A percentile compares a stretch with the other conserved stretches of the same genome.
Conservation (phyloP, 2,888 invertebrate species). For the Euzetes globulus region DNA sequence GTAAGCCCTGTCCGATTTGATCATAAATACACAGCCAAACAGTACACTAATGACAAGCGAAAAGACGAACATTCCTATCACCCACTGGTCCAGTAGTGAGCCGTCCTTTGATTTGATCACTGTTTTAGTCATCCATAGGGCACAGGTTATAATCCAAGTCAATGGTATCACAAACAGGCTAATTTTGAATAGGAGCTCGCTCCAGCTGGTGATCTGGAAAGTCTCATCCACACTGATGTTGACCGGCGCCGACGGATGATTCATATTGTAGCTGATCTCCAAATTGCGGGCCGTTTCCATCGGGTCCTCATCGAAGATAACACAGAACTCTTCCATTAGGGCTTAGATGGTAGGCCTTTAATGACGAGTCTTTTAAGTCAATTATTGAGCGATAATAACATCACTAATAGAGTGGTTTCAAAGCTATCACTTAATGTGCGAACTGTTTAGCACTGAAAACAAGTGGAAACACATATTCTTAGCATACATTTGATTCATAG, state of each 20-base stretch:
- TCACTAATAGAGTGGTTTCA: not conserved
- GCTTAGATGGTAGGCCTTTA: no score
- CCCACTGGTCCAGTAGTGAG: constrained; percentile 5
- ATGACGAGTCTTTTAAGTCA: not conserved
- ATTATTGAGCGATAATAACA: not conserved
- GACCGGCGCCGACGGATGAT: not conserved
- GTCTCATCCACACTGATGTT: not conserved
- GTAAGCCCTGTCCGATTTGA: not conserved
- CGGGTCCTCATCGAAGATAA: not conserved
- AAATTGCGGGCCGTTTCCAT: not conserved
- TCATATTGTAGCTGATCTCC: not conserved
- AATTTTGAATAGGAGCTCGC: not conserved
- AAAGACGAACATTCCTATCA: constrained; percentile 3
- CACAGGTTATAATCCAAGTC: constrained; percentile 1
- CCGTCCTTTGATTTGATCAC: not conserved
- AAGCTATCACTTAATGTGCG: not conserved
- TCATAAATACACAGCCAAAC: constrained; percentile 15
- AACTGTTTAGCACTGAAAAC: not conserved
- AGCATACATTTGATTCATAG: not conserved
- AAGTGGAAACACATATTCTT: not conserved
- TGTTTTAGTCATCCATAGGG: constrained; percentile 7
- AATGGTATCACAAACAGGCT: not conserved
- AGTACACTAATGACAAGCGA: not conserved
- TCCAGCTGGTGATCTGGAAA: constrained; percentile 1
- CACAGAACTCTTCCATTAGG: constrained; percentile 19